These are phyloP conservation scores for Pachyuromys duprasi DNA, from an alignment of 2,797 vertebrate species.

Conservation along the genomic window DNA sequence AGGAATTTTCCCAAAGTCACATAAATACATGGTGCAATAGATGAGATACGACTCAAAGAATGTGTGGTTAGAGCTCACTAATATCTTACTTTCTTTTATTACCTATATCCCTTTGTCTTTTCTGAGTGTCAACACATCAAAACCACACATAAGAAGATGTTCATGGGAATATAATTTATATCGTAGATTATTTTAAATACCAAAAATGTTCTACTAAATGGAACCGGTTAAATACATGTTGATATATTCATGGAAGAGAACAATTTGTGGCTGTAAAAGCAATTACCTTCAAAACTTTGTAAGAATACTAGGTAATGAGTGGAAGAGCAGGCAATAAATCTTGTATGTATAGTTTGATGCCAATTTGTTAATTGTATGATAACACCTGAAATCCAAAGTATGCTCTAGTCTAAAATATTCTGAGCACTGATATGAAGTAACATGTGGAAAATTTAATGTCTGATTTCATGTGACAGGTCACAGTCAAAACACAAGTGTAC, in stretches of 20 bases:
- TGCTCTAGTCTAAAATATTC: background rate
- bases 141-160: background rate
- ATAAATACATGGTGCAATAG: background rate
- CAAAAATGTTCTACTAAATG: background rate
- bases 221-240: constrained; percentile 10
- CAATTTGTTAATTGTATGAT: background rate
- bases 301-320: background rate
- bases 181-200: background rate
- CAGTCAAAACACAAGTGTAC: background rate
- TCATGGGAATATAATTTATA: background rate
- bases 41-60: background rate
- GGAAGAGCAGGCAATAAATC: background rate
- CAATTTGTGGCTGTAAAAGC: background rate
- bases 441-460: background rate
- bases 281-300: background rate
- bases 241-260: background rate
- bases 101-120: background rate
- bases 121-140: background rate
- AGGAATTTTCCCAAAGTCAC: background rate
- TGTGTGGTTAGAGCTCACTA: background rate
- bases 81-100: background rate
- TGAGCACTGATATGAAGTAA: background rate
- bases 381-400: background rate
- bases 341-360: background rate
- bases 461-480: background rate